Conservation (phyloP, 2,797 vertebrate species). For the Lepilemur septentrionalis region DNA sequence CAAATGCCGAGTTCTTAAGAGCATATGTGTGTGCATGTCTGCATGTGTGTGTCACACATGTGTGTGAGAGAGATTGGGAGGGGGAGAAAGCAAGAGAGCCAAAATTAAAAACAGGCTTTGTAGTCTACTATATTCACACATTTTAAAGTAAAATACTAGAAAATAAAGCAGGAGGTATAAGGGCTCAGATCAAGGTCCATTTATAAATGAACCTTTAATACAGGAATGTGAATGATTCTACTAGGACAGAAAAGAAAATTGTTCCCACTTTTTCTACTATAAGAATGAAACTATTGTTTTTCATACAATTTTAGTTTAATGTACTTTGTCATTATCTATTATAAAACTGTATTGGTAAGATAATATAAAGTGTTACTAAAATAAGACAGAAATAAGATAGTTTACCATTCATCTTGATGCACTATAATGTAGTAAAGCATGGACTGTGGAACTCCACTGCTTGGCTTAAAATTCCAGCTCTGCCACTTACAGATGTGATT, state of each 20-base stretch:
- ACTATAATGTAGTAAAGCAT: background rate
- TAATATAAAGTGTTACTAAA: background rate
- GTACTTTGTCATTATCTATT: background rate
- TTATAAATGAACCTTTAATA: background rate
- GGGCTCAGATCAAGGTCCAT: background rate
- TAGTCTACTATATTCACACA: too few species aligned
- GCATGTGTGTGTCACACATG: background rate
- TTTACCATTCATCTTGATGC: background rate
- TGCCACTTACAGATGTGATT: background rate
- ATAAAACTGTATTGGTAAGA: background rate
- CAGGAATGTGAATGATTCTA: background rate
- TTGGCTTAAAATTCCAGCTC: background rate
- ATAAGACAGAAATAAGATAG: background rate
- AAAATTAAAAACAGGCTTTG: background rate
- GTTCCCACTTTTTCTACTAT: background rate
- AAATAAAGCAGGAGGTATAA: background rate
- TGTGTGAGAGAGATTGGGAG: background rate
- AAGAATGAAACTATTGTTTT: background rate
- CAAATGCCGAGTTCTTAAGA: background rate
- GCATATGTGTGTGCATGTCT: background rate
- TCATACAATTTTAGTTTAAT: background rate
- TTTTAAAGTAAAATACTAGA: background rate
- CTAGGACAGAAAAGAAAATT: background rate
- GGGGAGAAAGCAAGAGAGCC: background rate
- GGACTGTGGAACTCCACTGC: background rate